These are phyloP conservation scores for Propithecus deckenii DNA, from an alignment of 2,797 vertebrate species.

Conservation along the genomic window DNA sequence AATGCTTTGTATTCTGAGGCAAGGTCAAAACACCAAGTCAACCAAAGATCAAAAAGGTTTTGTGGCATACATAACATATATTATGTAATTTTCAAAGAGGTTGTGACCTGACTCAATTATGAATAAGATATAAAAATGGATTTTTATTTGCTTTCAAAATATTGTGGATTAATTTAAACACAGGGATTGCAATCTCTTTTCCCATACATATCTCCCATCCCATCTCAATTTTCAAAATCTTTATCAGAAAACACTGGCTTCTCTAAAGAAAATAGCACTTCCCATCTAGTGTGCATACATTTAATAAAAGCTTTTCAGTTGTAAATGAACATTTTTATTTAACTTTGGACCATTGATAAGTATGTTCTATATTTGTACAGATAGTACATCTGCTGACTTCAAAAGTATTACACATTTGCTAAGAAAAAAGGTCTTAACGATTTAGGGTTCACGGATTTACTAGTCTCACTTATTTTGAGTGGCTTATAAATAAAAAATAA, in stretches of 20 bases:
- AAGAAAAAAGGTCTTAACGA: background rate
- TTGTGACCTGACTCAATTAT: constrained; percentile 82
- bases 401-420: background rate
- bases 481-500: background rate
- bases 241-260: background rate
- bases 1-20: constrained; percentile 76
- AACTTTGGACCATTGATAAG: background rate
- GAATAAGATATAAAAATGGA: constrained; percentile 74
- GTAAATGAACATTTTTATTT: background rate
- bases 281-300: background rate
- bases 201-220: background rate
- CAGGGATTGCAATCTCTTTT: background rate
- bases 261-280: background rate
- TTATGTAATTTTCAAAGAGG: constrained; percentile 78
- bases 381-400: background rate
- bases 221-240: constrained; percentile 22
- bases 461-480: background rate
- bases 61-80: constrained; percentile 77
- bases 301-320: background rate
- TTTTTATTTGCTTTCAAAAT: constrained; percentile 75
- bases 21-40: constrained; percentile 82
- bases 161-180: constrained; percentile 69
- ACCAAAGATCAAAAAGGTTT: constrained; percentile 81
- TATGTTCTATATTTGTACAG: background rate
- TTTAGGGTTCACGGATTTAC: background rate